phyloP scores from a whole-genome alignment of 2,797 vertebrate species.

The Kryptopterus vitreolus region DNA sequence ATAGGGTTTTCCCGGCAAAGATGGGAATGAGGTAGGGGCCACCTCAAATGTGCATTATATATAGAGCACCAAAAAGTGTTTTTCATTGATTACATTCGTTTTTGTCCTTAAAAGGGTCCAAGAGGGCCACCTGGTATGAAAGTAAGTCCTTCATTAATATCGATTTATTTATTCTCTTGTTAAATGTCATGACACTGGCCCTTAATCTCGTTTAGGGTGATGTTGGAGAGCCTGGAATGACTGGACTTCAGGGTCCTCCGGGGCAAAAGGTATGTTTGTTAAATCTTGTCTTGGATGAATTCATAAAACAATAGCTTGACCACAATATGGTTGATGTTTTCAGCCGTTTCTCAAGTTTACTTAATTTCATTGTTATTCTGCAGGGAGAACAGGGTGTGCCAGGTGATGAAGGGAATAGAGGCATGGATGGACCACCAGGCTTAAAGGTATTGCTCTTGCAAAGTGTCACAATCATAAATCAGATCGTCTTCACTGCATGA shows the following conservation, averaged over 20 bases:
- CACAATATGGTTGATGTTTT: neutral
- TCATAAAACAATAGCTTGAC: neutral
- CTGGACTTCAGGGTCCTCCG: conserved; percentile 76
- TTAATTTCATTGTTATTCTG: conserved; percentile 42
- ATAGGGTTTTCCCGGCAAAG: conserved; percentile 82
- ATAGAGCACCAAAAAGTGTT: neutral
- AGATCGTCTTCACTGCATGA: neutral
- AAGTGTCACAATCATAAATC: neutral
- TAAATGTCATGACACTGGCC: neutral
- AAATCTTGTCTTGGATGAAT: neutral
- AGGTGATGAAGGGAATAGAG: conserved; percentile 79
- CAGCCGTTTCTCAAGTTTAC: neutral
- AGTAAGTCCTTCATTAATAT: conserved; percentile 64
- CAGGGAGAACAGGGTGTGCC: conserved; percentile 80
- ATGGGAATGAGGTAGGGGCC: conserved; percentile 75
- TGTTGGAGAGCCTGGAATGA: conserved; percentile 77
- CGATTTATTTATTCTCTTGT: neutral
- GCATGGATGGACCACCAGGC: conserved; percentile 81
- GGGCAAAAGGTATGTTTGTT: conserved; percentile 79
- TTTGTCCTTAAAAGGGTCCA: conserved; percentile 72
- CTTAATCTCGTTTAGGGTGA: conserved; percentile 76
- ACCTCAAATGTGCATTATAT: neutral
- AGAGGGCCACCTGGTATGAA: conserved; percentile 82
- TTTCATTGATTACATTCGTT: neutral
- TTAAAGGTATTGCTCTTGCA: conserved; percentile 72